phyloP scores from a whole-genome alignment of 2,113 vertebrate species.

The Dromaius novaehollandiae region DNA sequence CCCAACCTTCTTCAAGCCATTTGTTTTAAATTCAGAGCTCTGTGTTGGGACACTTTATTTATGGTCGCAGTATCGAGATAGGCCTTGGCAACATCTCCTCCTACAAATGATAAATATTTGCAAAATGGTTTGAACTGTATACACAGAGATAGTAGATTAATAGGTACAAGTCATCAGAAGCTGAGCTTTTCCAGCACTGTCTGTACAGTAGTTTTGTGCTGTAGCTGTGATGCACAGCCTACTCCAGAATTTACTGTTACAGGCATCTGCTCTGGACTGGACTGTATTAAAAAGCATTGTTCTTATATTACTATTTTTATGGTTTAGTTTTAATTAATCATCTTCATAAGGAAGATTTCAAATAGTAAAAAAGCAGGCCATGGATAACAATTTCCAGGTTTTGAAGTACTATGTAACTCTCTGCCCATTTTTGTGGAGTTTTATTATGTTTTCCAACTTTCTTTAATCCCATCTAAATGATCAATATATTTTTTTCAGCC shows the following conservation, averaged over 20 bases:
- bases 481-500: not conserved
- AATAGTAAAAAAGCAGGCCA: not conserved
- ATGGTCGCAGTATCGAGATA: not conserved
- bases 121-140: slow-evolving; percentile 51
- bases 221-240: not conserved
- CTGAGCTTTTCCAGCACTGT: slow-evolving; percentile 31
- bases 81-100: slow-evolving; percentile 34
- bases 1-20: not conserved
- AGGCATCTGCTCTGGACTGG: not conserved
- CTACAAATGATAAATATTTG: slow-evolving; percentile 65
- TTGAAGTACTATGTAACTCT: not conserved
- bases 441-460: not conserved
- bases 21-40: slow-evolving; percentile 42
- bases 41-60: slow-evolving; percentile 5
- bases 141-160: slow-evolving; percentile 47
- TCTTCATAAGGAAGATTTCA: slow-evolving; percentile 49
- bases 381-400: slow-evolving; percentile 3
- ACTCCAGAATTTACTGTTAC: slow-evolving; percentile 37
- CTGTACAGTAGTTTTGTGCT: not conserved
- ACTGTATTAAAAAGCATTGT: not conserved
- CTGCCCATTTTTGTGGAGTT: not conserved
- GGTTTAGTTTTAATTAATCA: slow-evolving; percentile 39
- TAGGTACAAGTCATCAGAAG: slow-evolving; percentile 11
- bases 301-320: slow-evolving; percentile 48
- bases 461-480: slow-evolving; percentile 21